phyloP scores from a whole-genome alignment of 2,113 vertebrate species.

The Speoplatyrhinus poulsoni region DNA sequence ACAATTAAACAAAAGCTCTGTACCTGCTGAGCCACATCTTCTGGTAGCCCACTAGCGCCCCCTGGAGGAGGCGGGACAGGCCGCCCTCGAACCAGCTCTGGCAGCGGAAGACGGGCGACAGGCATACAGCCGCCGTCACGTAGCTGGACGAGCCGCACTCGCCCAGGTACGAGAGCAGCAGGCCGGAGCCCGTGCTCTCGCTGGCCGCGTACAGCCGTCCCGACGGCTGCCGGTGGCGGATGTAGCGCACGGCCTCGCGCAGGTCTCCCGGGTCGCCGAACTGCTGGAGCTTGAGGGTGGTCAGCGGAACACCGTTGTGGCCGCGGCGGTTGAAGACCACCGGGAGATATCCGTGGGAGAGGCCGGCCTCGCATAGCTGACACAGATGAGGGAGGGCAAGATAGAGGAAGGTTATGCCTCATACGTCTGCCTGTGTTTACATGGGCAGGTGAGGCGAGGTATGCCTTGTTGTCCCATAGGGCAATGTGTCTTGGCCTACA shows the following conservation, averaged over 20 bases:
- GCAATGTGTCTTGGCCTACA: too few species aligned
- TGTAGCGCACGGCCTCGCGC: constrained; percentile 80
- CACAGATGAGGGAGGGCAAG: not conserved
- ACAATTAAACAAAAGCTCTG: not conserved
- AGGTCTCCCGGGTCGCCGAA: constrained; percentile 83
- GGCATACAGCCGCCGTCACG: constrained; percentile 79
- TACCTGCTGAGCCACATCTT: constrained; percentile 82
- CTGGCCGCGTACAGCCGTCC: constrained; percentile 79
- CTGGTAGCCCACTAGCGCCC: constrained; percentile 77
- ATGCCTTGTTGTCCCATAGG: too few species aligned
- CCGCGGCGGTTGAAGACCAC: constrained; percentile 85
- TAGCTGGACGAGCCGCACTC: constrained; percentile 85
- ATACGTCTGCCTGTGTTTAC: not conserved
- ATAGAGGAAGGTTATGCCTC: not conserved
- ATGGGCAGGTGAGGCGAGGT: not conserved
- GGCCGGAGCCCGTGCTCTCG: constrained; percentile 82
- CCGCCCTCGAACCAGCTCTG: constrained; percentile 83
- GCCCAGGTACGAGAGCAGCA: constrained; percentile 83
- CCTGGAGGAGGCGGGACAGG: constrained; percentile 72
- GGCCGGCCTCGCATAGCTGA: constrained; percentile 78
- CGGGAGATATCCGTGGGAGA: constrained; percentile 79
- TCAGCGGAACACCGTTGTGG: constrained; percentile 84
- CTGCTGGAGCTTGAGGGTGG: constrained; percentile 82
- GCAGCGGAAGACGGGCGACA: constrained; percentile 82
- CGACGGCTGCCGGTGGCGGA: constrained; percentile 78